Evolutionary conservation across 2,113 vertebrate genomes (phyloP).

Genomic region (Arvicanthis niloticus): DNA sequence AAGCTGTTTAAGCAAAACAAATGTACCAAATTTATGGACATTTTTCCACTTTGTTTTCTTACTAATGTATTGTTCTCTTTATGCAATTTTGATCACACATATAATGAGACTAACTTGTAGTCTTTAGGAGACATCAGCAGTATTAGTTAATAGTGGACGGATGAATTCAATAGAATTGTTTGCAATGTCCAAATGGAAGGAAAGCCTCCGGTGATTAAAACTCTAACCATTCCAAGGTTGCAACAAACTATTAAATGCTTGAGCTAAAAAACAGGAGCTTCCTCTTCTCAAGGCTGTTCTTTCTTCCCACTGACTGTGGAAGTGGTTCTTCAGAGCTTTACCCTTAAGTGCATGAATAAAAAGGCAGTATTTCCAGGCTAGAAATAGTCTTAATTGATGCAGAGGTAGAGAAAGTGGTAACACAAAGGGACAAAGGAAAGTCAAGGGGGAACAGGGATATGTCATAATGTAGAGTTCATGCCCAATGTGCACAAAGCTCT

Average conservation of each 20-base stretch:
- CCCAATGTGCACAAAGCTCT: not conserved
- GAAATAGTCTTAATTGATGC: not conserved
- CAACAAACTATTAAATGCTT: not conserved
- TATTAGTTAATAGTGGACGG: not conserved
- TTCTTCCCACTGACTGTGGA: not conserved
- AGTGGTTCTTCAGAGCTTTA: not conserved
- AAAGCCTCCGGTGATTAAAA: not conserved
- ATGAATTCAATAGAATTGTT: not conserved
- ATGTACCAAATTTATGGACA: not conserved
- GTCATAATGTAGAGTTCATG: accelerated
- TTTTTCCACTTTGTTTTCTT: not conserved
- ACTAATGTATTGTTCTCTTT: not conserved
- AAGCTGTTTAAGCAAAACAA: not conserved
- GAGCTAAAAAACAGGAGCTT: not conserved
- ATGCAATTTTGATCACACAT: not conserved
- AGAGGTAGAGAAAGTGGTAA: not conserved
- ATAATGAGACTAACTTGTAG: not conserved
- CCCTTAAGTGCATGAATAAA: not conserved
- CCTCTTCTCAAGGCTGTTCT: not conserved
- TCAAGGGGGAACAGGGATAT: not conserved
- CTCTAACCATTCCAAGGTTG: not conserved
- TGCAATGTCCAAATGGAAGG: not conserved
- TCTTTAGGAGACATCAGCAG: no score
- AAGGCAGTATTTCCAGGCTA: not conserved
- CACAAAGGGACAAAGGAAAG: not conserved